Base-by-base conservation (phyloP, 2,888 invertebrate species). In the Aradus depressus region DNA sequence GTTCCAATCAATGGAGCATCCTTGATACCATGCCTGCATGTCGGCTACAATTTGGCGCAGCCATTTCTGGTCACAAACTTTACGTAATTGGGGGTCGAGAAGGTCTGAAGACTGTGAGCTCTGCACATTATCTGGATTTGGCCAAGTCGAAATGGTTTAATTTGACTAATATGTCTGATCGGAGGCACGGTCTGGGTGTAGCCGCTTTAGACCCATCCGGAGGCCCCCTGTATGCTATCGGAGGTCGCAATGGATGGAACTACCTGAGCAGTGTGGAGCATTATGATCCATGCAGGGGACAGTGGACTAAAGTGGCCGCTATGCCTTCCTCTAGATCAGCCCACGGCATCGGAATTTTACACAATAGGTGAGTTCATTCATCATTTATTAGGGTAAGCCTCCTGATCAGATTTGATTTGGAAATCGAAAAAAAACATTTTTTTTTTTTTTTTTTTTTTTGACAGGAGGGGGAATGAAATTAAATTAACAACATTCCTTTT, bases 201-300 rank as follows among this genome's bases (percentile, higher is more conserved):
- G 84, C 85, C 2, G 81, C 85, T 26, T 80, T 82, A 21, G 76
- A 81, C 50, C 76, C 75, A 0, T 78, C 79, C 60, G 84, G 87
- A 1, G n/a, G n/a, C n/a, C 89, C 91, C 1, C 74, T 95, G 52
- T 95, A 95, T 70, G 93, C 92, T 0, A 89, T 93, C 3, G 93
- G 95, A 1, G 95, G 95, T 0, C 93, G 93, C 65, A 93, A 95
- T 67, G 93, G 91, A 16, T 90, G 90, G 90, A 90, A 90, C 63
- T 93, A 92, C 66, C 74, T 93, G 38, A 91, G 88, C 67, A 89
- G 91, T 0, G 93, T 92, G 1, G 95, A 95, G 71, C 73, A 81
- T 68, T 93, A 90, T 87, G 92, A 93, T 70, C 88, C 92, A 10
- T 76, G 80, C 53, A 81, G 88, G 2, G 77, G 86, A 52, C 80